Conservation (phyloP, 2,797 vertebrate genomes). For the Anisognathus igniventris region DNA sequence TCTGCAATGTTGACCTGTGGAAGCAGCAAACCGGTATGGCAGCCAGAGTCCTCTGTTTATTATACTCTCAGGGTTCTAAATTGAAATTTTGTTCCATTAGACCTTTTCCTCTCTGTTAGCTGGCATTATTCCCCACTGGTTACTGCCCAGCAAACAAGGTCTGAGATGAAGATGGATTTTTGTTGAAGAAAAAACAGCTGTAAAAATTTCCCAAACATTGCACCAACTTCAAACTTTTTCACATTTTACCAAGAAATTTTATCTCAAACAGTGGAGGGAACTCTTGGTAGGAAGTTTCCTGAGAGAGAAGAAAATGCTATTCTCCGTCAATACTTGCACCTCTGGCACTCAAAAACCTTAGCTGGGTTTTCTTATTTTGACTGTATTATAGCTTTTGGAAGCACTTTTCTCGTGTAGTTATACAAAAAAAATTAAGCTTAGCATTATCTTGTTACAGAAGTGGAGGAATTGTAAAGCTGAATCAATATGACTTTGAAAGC, state of each 20-base stretch:
- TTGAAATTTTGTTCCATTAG: not conserved
- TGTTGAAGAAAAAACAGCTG: not conserved
- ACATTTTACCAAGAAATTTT: not conserved
- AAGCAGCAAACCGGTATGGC: not conserved
- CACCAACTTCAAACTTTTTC: not conserved
- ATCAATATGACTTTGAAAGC: conserved; percentile 8
- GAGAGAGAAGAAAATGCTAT: not conserved
- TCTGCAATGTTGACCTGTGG: not conserved
- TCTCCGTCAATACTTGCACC: not conserved
- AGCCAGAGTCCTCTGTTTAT: not conserved
- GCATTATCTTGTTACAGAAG: not conserved
- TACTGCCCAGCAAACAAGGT: not conserved
- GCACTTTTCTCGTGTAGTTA: not conserved
- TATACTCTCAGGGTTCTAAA: not conserved
- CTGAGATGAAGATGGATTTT: not conserved
- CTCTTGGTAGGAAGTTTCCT: not conserved
- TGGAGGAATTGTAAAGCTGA: not conserved
- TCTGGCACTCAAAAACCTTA: not conserved
- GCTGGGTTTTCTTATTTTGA: not conserved
- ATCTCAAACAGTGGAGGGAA: not conserved
- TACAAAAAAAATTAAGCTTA: not conserved
- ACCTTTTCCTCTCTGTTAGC: not conserved
- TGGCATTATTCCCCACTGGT: not conserved
- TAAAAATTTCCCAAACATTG: not conserved
- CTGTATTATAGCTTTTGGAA: not conserved